These are phyloP conservation scores for Dromius quadrimaculatus DNA, from an alignment of 2,888 invertebrate species.

Conservation along the genomic window DNA sequence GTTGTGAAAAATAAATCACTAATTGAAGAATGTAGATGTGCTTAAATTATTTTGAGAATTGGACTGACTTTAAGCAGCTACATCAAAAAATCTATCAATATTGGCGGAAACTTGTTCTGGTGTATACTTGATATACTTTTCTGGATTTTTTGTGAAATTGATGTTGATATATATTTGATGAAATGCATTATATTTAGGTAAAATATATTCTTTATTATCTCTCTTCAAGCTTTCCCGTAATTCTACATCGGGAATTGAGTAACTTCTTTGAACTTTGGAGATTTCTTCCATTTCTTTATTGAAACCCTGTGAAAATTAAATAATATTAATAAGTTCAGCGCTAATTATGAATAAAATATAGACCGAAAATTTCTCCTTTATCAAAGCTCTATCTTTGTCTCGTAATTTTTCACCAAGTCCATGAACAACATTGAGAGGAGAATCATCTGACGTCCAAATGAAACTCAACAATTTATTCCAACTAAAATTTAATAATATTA, in stretches of 20 bases:
- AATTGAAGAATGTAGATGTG: too few species aligned
- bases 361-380: slow-evolving; percentile 92
- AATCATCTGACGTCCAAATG: slow-evolving; percentile 78
- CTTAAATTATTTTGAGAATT: too few species aligned
- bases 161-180: slow-evolving; percentile 79
- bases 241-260: slow-evolving; percentile 94
- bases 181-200: slow-evolving; percentile 88
- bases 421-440: slow-evolving; percentile 70
- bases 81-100: slow-evolving; percentile 93
- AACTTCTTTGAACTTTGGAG: slow-evolving; percentile 85
- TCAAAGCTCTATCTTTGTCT: slow-evolving; percentile 86
- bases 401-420: slow-evolving; percentile 75
- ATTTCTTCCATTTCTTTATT: slow-evolving; percentile 96
- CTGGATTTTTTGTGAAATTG: slow-evolving; percentile 92
- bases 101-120: slow-evolving; percentile 86
- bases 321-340: neutral
- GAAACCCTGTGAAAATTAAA: slow-evolving; percentile 77
- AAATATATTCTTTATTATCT: slow-evolving; percentile 89
- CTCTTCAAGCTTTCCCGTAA: slow-evolving; percentile 88
- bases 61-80: slow-evolving; percentile 85
- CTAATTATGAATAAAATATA: slow-evolving; percentile 58
- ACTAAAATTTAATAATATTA: slow-evolving; percentile 69
- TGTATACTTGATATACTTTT: slow-evolving; percentile 92
- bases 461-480: slow-evolving; percentile 87
- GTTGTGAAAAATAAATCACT: too few species aligned